These are phyloP conservation scores for Cerceris ruficornis DNA, from an alignment of 2,888 invertebrate genomes.

Conservation along the genomic window DNA sequence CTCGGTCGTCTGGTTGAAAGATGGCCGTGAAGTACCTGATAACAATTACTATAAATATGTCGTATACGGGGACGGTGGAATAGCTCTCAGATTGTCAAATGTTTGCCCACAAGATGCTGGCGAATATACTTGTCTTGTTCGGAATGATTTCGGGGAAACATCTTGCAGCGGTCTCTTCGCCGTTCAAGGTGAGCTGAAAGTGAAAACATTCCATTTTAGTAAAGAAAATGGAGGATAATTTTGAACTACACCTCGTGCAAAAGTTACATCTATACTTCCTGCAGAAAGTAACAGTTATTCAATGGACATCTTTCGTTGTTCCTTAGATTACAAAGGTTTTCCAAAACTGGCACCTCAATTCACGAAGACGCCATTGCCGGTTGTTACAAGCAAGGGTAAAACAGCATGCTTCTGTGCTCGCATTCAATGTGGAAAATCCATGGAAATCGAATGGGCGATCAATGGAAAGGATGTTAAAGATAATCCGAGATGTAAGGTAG, in stretches of 20 bases:
- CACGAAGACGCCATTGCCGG: constrained; percentile 83
- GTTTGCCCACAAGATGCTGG: constrained; percentile 89
- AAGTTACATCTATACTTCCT: no score
- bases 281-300: no score
- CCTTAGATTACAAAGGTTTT: constrained; percentile 68
- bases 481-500: constrained; percentile 78
- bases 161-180: constrained; percentile 82
- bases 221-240: neutral
- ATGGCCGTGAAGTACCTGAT: constrained; percentile 85
- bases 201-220: neutral
- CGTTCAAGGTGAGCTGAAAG: constrained; percentile 81
- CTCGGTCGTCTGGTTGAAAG: constrained; percentile 89
- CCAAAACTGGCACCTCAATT: constrained; percentile 80
- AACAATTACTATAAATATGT: constrained; percentile 86
- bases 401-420: constrained; percentile 84
- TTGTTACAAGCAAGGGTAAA: constrained; percentile 82
- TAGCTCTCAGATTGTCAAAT: constrained; percentile 86
- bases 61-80: constrained; percentile 89
- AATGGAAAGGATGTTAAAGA: constrained; percentile 81
- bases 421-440: constrained; percentile 81
- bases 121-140: constrained; percentile 89
- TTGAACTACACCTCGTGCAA: no score
- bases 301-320: neutral
- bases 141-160: constrained; percentile 87
- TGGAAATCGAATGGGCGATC: constrained; percentile 84